Conservation (phyloP, 2,113 vertebrate species). For the Chionis minor region DNA sequence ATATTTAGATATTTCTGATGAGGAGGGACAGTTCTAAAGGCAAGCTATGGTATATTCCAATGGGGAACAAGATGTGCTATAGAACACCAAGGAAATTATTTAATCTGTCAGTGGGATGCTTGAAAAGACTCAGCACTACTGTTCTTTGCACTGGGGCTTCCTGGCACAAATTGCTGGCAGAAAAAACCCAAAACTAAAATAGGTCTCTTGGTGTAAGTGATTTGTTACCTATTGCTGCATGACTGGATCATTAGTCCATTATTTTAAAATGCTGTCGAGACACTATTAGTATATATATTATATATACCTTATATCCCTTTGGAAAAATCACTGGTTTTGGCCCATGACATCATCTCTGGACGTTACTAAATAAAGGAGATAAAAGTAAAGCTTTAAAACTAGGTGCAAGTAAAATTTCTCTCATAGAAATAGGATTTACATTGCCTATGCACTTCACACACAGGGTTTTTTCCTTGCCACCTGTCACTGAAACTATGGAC, state of each 20-base stretch:
- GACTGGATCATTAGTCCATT: neutral
- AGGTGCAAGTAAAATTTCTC: neutral
- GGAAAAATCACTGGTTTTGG: neutral
- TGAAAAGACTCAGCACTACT: neutral
- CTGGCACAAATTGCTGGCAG: neutral
- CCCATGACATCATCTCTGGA: neutral
- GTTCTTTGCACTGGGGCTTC: neutral
- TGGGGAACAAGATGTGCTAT: neutral
- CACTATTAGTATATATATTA: neutral
- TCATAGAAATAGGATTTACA: neutral
- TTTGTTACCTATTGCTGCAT: neutral
- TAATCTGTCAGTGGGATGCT: neutral
- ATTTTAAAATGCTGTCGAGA: neutral
- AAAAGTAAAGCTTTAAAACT: constrained; percentile 1
- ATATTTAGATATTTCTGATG: constrained; percentile 12
- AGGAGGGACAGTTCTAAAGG: neutral
- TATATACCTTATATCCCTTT: neutral
- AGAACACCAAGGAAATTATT: neutral
- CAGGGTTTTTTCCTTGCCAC: neutral
- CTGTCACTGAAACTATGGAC: neutral
- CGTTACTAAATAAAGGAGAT: neutral
- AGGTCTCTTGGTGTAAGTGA: neutral
- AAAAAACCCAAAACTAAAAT: neutral
- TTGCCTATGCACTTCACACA: neutral
- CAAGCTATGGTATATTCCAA: neutral